Evolutionary conservation across 2,888 invertebrate genomes (phyloP).

Genomic region (Eledona agricola): DNA sequence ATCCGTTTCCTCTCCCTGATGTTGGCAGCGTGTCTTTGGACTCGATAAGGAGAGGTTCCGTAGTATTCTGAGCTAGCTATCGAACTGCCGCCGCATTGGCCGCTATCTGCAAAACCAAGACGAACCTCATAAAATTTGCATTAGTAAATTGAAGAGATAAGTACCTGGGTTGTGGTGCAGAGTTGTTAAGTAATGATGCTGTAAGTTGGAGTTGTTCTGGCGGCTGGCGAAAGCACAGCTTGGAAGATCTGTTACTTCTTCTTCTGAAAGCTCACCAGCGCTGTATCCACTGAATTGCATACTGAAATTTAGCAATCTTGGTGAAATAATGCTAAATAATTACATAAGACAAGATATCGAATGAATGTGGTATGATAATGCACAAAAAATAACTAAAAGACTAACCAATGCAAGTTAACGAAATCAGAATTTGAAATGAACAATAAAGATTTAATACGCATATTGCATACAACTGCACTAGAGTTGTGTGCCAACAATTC

Average conservation of each 20-base stretch:
- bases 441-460: too few species aligned
- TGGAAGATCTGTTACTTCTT: constrained; percentile 76
- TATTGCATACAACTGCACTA: too few species aligned
- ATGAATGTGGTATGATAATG: too few species aligned
- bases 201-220: constrained; percentile 53
- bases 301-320: constrained; percentile 49
- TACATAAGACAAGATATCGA: too few species aligned
- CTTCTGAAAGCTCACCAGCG: constrained; percentile 67
- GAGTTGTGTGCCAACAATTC: too few species aligned
- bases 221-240: constrained; percentile 82
- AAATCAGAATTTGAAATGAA: too few species aligned
- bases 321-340: too few species aligned
- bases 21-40: constrained; percentile 93
- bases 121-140: too few species aligned
- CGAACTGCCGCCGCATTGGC: constrained; percentile 51
- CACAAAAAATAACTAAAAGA: too few species aligned
- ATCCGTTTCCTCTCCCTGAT: constrained; percentile 97
- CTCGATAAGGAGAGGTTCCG: constrained; percentile 82
- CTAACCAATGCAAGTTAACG: too few species aligned
- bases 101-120: constrained; percentile 51
- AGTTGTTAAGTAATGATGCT: constrained; percentile 58
- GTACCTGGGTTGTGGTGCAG: constrained; percentile 60
- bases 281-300: constrained; percentile 60
- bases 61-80: constrained; percentile 68
- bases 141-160: too few species aligned